Conservation (phyloP, 2,888 invertebrate genomes). For the Orthosia cruda region DNA sequence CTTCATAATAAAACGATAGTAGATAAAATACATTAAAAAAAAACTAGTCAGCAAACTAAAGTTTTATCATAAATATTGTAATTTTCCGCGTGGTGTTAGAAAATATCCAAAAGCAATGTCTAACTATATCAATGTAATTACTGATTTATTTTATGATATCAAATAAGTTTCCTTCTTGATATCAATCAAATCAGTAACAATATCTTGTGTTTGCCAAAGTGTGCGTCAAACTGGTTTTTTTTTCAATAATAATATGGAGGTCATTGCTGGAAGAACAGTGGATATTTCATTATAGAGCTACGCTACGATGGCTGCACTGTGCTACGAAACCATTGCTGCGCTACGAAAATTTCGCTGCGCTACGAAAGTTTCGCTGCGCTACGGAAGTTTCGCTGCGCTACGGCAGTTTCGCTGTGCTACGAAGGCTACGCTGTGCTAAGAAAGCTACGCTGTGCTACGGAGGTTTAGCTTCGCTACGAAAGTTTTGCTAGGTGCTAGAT, state of each 20-base stretch:
- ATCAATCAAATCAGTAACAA: slow-evolving; percentile 10
- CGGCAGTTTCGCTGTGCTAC: too few species aligned
- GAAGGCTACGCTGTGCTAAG: too few species aligned
- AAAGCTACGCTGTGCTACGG: neutral
- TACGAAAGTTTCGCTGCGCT: too few species aligned
- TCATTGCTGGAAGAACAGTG: neutral
- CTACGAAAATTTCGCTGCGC: too few species aligned
- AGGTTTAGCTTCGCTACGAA: too few species aligned
- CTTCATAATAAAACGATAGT: neutral
- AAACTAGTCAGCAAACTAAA: neutral
- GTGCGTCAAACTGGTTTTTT: slow-evolving; percentile 3
- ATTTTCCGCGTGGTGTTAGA: slow-evolving; percentile 8
- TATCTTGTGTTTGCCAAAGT: slow-evolving; percentile 1
- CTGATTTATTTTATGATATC: slow-evolving; percentile 42
- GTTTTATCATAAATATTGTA: slow-evolving; percentile 9
- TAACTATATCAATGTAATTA: slow-evolving; percentile 38
- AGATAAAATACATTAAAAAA: slow-evolving; percentile 22
- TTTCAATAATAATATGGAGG: neutral
- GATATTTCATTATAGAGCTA: neutral
- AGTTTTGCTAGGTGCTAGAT: too few species aligned
- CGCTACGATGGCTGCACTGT: neutral
- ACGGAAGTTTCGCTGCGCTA: too few species aligned
- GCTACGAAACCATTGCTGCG: too few species aligned
- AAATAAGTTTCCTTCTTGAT: slow-evolving; percentile 4
- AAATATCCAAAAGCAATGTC: neutral